A percentile compares a stretch with the other conserved stretches of the same genome.
phyloP scores from a whole-genome alignment of 2,797 vertebrate species.

The Galago senegalensis region DNA sequence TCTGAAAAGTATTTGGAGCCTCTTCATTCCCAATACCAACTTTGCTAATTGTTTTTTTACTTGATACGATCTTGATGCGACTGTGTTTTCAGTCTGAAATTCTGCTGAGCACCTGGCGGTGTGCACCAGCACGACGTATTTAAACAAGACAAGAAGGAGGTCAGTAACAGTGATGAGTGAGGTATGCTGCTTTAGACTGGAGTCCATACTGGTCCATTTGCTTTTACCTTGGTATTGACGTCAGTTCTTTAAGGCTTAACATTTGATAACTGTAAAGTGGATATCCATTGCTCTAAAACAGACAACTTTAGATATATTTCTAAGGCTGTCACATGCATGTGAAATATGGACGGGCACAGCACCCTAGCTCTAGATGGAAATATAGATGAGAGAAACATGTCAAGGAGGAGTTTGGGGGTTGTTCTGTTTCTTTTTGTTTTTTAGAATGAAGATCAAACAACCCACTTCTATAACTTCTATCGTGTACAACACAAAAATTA shows the following conservation, averaged over 20 bases:
- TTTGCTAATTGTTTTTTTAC: neutral
- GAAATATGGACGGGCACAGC: neutral
- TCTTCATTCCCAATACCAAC: neutral
- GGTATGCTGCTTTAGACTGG: neutral
- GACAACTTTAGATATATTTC: neutral
- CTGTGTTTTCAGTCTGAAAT: neutral
- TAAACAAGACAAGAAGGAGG: neutral
- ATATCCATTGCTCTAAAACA: neutral
- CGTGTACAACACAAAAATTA: slow-evolving; percentile 16
- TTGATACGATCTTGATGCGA: neutral
- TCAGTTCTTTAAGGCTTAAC: neutral
- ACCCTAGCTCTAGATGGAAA: neutral
- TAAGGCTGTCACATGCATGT: neutral
- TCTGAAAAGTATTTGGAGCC: neutral
- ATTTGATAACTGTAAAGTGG: neutral
- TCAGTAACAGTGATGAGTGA: neutral
- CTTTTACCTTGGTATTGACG: neutral
- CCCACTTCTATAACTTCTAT: neutral
- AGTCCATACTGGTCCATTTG: neutral
- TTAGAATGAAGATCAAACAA: neutral
- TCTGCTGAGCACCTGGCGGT: neutral
- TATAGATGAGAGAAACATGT: neutral
- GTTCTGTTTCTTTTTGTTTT: neutral
- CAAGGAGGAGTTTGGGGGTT: neutral
- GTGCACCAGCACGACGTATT: neutral